Evolutionary conservation across 2,113 vertebrate genomes (phyloP), one percentile per base, ranked within the genome.

Genomic region (Danionella cerebrum): DNA sequence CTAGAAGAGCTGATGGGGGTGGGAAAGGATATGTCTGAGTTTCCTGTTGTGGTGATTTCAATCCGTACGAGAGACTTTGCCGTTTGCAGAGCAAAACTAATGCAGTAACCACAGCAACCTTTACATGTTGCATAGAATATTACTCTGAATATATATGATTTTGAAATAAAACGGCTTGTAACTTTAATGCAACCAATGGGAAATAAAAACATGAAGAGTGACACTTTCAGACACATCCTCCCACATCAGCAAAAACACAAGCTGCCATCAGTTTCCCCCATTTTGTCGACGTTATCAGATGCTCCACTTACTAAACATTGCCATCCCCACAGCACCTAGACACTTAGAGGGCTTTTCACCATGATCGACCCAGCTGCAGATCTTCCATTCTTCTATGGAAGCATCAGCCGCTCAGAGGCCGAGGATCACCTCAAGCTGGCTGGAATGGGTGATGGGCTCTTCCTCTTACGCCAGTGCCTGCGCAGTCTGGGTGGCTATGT

Each of bases 331-430:
- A 12, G 7, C 13, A 31, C 24, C 44, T 69, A 55, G 39, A 22
- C 16, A 25, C 54, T 7, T 22, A 3, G n/a, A 45, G 31, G 11
- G 1, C 10, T 52, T 13, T 22, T 12, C 67, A 70, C 35, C 68
- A 98, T 98, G 94, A 89, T 88, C 0, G 94, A 97, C 74, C 89
- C 92, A 0, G 96, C 95, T 0, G 81, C 80, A 1, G 92, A 95
- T 66, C 87, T 99, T 80, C 95, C 96, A 31, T 99, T 97, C 77
- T 99, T 87, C 88, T 97, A 93, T 0, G 96, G 96, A 80, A 94
- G 92, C 89, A 95, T 99, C 67, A 92, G 94, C 31, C 90, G 96
- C 35, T 55, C 78, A 0, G 94, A 98, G 0, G 93, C 94, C 0
- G 96, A 99, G 87, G 92, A 96, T 39, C 75, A 92, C 63, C 89